These are phyloP conservation scores for Nymphalis polychloros DNA, from an alignment of 2,888 invertebrate genomes.

Conservation along the genomic window DNA sequence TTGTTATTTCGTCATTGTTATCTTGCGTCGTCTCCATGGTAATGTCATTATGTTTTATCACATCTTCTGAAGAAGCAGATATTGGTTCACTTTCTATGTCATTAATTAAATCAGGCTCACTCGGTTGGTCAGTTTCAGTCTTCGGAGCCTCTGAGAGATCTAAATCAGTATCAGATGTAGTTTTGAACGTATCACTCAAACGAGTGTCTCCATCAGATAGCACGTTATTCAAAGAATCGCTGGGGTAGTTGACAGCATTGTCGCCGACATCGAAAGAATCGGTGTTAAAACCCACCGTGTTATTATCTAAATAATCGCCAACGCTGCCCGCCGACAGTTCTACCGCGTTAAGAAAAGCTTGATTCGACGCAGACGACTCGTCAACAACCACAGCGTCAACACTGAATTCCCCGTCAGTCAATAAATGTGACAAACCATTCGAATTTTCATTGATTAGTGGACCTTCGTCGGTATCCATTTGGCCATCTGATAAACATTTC, in stretches of 20 bases:
- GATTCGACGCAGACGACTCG: constrained; percentile 74
- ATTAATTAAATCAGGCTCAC: constrained; percentile 45
- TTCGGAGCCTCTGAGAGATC: constrained; percentile 55
- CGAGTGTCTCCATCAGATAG: constrained; percentile 70
- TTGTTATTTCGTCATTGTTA: constrained; percentile 32
- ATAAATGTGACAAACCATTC: constrained; percentile 71
- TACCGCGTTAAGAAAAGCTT: constrained; percentile 73
- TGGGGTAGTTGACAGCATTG: constrained; percentile 72
- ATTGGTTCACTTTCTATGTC: constrained; percentile 46
- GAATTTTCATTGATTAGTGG: constrained; percentile 75
- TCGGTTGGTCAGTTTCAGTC: constrained; percentile 40
- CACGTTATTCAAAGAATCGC: constrained; percentile 66
- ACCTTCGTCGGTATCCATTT: constrained; percentile 75
- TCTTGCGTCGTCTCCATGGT: constrained; percentile 33
- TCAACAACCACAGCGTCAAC: constrained; percentile 70
- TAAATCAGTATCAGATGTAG: constrained; percentile 60
- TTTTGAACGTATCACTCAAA: constrained; percentile 55
- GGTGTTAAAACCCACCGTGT: constrained; percentile 63
- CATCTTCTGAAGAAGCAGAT: constrained; percentile 39
- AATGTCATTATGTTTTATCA: constrained; percentile 16
- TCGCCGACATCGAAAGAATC: constrained; percentile 74
- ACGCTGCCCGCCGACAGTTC: constrained; percentile 75
- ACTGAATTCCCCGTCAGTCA: constrained; percentile 75
- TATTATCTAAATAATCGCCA: constrained; percentile 73
- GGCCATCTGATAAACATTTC: constrained; percentile 69